Conservation (phyloP, 1,140 invertebrate species). For the Carposina sasakii region DNA sequence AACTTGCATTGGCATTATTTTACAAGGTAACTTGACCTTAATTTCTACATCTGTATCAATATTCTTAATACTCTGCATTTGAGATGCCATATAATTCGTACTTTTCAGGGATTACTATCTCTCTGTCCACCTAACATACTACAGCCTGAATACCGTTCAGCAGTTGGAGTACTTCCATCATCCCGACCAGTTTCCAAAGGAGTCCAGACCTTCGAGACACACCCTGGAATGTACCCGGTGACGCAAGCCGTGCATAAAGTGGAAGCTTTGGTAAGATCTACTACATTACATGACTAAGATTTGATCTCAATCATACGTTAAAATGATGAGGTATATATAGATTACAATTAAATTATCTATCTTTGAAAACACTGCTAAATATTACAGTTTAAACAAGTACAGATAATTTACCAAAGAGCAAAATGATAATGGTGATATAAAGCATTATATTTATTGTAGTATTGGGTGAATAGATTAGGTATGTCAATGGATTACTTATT, state of each 20-base stretch:
- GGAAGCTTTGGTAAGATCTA: slow-evolving; percentile 71
- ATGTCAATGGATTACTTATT: no score
- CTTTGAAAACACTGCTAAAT: no score
- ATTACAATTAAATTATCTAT: background rate
- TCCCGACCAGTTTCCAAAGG: slow-evolving; percentile 76
- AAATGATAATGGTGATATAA: no score
- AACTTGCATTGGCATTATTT: slow-evolving; percentile 75
- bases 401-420: no score
- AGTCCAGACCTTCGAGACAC: slow-evolving; percentile 76
- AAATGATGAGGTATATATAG: background rate
- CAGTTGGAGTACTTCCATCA: slow-evolving; percentile 48
- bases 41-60: no score
- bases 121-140: slow-evolving; percentile 24
- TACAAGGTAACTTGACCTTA: slow-evolving; percentile 77
- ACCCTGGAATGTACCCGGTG: slow-evolving; percentile 77
- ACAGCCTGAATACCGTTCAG: slow-evolving; percentile 18
- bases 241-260: slow-evolving; percentile 78
- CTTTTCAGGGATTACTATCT: slow-evolving; percentile 35
- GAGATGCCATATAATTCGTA: background rate
- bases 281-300: background rate
- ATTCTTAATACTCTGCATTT: no score
- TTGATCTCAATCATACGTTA: background rate
- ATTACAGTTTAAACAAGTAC: no score
- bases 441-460: no score
- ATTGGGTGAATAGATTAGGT: no score